Base-by-base conservation (phyloP, 2,888 invertebrate genomes). In the Parnassius glacialis region DNA sequence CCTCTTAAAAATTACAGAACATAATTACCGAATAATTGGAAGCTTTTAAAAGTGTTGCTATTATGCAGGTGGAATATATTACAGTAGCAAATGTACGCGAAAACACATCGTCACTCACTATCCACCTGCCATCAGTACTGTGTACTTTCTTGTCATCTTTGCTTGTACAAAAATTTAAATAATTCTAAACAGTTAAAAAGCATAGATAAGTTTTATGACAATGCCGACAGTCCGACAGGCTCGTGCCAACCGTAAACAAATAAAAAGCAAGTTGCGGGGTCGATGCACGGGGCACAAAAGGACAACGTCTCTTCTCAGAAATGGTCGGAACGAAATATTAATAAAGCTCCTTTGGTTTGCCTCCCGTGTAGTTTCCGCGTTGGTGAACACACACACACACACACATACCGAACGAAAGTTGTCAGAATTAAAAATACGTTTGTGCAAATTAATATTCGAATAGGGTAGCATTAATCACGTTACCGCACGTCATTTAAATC, bases 281-380 rank as follows among this genome's bases (percentile, higher is more conserved):
- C 86, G 75, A 75, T 71, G 87, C 65, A 70, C 87, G 66, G 70
- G 68, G 71, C 70, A 74, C 72, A 70, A 76, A 80, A 81, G 85
- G 81, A 86, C 88, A 82, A 81, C 81, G 87, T 81, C 84, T 82
- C 76, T 87, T 88, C 89, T 79, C 71, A 76, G 89, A 87, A 89
- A 59, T 66, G 72, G 73, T 71, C 74, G 75, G 75, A 73, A 74
- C 76, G 75, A 71, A 84, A 86, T 82, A 79, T 82, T 81, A 80
- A 83, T 70, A 81, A 82, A 78, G 69, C 70, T 72, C 66, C 66
- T 68, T 59, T 57, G 67, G 45, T 67, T 70, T 68, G 71, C 61
- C 66, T 69, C 68, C 69, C 76, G 73, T 66, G 66, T 59, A 66
- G 77, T 83, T 84, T 84, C 81, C 79, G 81, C 76, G 60, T 69